Evolutionary conservation across 2,888 invertebrate species (phyloP).

Genomic region (Dysmachus trigonus): DNA sequence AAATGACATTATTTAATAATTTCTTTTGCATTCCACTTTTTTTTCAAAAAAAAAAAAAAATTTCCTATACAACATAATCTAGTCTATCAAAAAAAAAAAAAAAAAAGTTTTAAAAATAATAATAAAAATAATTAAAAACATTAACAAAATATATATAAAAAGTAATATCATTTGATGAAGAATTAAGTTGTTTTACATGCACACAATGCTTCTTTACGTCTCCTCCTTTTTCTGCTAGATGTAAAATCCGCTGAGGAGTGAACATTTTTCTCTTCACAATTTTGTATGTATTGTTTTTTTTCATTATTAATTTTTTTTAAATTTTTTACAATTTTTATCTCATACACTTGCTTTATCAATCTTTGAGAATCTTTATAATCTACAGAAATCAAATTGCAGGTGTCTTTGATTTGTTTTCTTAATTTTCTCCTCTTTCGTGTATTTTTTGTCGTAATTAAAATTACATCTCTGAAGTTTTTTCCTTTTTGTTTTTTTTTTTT

Average conservation of each 20-base stretch:
- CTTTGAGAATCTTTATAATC: not conserved
- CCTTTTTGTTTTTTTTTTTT: not conserved
- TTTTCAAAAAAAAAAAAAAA: constrained; percentile 14
- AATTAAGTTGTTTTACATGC: constrained; percentile 18
- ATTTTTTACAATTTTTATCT: not conserved
- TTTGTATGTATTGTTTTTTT: not conserved
- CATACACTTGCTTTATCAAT: not conserved
- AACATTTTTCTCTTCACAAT: not conserved
- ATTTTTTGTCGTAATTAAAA: not conserved
- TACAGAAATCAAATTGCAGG: not conserved
- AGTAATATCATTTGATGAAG: constrained; percentile 26
- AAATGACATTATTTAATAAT: constrained; percentile 43
- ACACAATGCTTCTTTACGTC: not conserved
- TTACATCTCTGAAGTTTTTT: not conserved
- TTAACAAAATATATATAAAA: constrained; percentile 36
- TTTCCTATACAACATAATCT: constrained; percentile 33
- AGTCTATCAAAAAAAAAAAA: constrained; percentile 18
- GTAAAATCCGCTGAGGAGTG: not conserved
- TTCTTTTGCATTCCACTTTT: constrained; percentile 16
- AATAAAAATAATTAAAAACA: constrained; percentile 38
- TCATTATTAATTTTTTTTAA: not conserved
- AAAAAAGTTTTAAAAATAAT: constrained; percentile 33
- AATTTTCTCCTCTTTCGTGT: not conserved
- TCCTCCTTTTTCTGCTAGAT: not conserved
- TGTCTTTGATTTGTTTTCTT: not conserved